A percentile compares a stretch with the other conserved stretches of the same genome.
phyloP scores from a whole-genome alignment of 2,113 vertebrate genomes.

The Stictonetta naevosa region DNA sequence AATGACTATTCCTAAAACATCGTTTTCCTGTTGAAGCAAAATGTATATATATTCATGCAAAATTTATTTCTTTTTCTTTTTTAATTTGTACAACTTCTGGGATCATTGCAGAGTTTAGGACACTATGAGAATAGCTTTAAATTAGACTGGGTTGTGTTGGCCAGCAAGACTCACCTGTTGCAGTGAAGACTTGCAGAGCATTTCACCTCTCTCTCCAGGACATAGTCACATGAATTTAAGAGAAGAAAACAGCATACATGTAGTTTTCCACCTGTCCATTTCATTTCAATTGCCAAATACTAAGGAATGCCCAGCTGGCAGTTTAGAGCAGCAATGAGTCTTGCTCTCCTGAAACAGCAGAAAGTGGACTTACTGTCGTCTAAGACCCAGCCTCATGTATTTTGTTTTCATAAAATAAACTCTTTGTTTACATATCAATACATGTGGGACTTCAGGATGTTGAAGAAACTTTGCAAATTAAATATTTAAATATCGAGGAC shows the following conservation, averaged over 20 bases:
- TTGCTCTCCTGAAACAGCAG: background rate
- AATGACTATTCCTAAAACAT: background rate
- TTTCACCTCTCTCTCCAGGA: background rate
- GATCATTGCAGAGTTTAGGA: background rate
- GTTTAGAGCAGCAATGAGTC: background rate
- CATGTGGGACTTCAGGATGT: background rate
- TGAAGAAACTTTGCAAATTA: background rate
- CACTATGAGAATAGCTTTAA: background rate
- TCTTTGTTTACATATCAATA: background rate
- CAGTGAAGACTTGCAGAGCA: background rate
- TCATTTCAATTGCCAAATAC: background rate
- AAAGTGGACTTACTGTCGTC: background rate
- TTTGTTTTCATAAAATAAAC: background rate
- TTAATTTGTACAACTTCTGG: background rate
- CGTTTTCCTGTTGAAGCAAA: background rate
- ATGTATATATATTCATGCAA: fast-evolving
- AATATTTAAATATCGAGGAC: background rate
- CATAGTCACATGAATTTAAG: background rate
- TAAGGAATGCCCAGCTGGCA: background rate
- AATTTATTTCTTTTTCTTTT: background rate
- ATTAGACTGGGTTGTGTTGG: background rate
- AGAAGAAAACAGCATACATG: background rate
- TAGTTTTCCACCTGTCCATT: background rate
- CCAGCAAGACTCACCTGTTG: background rate
- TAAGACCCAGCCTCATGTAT: background rate